Evolutionary conservation across 2,797 vertebrate species (phyloP).

Genomic region (Mycteria americana): DNA sequence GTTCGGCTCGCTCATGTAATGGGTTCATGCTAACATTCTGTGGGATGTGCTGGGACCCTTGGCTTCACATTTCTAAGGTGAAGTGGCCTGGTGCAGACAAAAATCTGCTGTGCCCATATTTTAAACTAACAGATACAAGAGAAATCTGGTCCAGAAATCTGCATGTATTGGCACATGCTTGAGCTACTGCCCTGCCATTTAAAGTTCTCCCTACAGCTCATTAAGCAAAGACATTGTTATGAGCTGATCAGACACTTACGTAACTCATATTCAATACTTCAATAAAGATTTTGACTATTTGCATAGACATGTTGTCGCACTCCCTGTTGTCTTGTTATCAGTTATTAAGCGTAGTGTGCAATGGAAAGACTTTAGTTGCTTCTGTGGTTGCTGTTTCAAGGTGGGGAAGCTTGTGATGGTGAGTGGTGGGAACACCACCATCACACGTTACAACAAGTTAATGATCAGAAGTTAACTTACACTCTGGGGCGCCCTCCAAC

Average conservation of each 20-base stretch:
- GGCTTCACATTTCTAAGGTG: not conserved
- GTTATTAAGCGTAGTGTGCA: not conserved
- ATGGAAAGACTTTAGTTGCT: not conserved
- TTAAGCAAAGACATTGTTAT: not conserved
- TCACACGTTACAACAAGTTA: not conserved
- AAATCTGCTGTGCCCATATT: not conserved
- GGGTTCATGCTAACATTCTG: not conserved
- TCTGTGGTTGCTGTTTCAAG: not conserved
- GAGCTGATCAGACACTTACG: not conserved
- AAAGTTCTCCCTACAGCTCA: not conserved
- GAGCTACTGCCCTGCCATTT: not conserved
- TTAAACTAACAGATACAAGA: not conserved
- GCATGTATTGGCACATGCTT: not conserved
- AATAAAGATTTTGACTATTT: not conserved
- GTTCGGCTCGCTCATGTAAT: not conserved
- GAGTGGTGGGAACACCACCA: not conserved
- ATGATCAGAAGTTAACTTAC: conserved; percentile 69
- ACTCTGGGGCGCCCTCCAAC: conserved; percentile 83
- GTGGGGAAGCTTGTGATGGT: not conserved
- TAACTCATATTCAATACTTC: not conserved
- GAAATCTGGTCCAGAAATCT: not conserved
- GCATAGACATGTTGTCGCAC: not conserved
- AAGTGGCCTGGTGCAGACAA: not conserved
- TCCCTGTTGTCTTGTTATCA: not conserved
- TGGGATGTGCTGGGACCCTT: not conserved